Percentiles rank a stretch among this genome's conserved stretches.
These are phyloP conservation scores for Chesias legatella DNA, from an alignment of 2,888 invertebrate genomes.

Conservation along the genomic window DNA sequence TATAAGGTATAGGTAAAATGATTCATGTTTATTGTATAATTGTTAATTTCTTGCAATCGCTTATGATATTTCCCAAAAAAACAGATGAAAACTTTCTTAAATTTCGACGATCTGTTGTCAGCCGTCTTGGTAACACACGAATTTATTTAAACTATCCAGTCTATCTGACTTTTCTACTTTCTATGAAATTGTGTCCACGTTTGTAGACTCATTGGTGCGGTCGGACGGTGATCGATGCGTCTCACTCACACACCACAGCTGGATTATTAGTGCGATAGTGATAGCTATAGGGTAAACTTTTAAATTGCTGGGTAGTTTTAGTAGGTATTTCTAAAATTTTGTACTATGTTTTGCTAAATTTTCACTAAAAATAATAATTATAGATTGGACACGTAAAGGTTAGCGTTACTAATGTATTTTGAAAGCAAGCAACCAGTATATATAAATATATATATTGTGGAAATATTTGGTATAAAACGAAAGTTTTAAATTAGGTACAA, in stretches of 20 bases:
- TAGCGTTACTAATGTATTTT: conserved; percentile 55
- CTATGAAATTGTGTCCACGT: conserved; percentile 21
- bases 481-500: conserved; percentile 24
- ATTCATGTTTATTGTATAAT: too few species aligned
- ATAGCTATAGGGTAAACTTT: conserved; percentile 72
- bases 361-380: conserved; percentile 70
- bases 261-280: conserved; percentile 68
- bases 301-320: conserved; percentile 73
- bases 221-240: conserved; percentile 30
- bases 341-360: conserved; percentile 81
- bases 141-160: conserved; percentile 26
- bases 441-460: too few species aligned
- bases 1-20: too few species aligned
- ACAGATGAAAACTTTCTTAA: background rate
- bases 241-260: conserved; percentile 57
- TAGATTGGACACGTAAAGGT: conserved; percentile 72
- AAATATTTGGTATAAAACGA: conserved; percentile 42
- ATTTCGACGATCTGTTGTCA: conserved; percentile 18
- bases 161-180: conserved; percentile 19
- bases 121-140: conserved; percentile 33
- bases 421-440: conserved; percentile 51
- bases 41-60: conserved; percentile 4
- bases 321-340: conserved; percentile 79
- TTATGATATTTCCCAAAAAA: conserved; percentile 3
- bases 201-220: conserved; percentile 60